phyloP scores from a whole-genome alignment of 64 coral and sea anemone species.

The Montipora foliosa region DNA sequence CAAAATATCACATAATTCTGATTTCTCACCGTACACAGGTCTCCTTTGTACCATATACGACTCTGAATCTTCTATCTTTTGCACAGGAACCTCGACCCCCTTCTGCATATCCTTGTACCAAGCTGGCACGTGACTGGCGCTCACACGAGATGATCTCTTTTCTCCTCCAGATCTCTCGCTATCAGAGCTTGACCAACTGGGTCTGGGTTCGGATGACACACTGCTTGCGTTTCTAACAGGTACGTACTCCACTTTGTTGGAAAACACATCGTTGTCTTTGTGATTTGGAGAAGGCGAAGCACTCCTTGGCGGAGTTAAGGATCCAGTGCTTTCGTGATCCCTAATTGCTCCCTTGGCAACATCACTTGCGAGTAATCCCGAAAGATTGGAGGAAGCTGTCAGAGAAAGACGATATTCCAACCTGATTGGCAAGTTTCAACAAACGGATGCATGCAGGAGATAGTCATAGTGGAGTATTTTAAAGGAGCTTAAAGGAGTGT shows the following conservation, averaged over 20 bases:
- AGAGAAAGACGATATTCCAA: background rate
- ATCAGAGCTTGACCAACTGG: slow-evolving; percentile 25
- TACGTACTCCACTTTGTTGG: slow-evolving; percentile 42
- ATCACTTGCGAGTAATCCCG: slow-evolving; percentile 85
- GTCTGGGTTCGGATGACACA: slow-evolving; percentile 39
- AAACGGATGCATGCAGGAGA: too few species aligned
- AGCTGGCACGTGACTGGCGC: slow-evolving; percentile 61
- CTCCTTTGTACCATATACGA: slow-evolving; percentile 83
- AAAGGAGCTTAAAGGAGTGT: too few species aligned
- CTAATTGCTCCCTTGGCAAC: slow-evolving; percentile 42
- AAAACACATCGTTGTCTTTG: slow-evolving; percentile 68
- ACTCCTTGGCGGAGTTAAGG: slow-evolving; percentile 31
- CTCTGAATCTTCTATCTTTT: slow-evolving; percentile 83
- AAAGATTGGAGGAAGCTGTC: slow-evolving; percentile 85
- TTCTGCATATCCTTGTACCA: slow-evolving; percentile 96
- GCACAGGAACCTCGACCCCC: slow-evolving; percentile 75
- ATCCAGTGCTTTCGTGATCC: slow-evolving; percentile 19
- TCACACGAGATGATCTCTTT: background rate
- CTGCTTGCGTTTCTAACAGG: slow-evolving; percentile 29
- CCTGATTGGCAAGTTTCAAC: too few species aligned
- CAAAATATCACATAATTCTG: too few species aligned
- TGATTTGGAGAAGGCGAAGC: slow-evolving; percentile 32
- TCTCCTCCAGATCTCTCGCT: background rate
- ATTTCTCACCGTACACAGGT: slow-evolving; percentile 78
- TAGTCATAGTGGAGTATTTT: too few species aligned